Conservation (phyloP, 2,888 invertebrate species). For the Pharmacophagus antenor region DNA sequence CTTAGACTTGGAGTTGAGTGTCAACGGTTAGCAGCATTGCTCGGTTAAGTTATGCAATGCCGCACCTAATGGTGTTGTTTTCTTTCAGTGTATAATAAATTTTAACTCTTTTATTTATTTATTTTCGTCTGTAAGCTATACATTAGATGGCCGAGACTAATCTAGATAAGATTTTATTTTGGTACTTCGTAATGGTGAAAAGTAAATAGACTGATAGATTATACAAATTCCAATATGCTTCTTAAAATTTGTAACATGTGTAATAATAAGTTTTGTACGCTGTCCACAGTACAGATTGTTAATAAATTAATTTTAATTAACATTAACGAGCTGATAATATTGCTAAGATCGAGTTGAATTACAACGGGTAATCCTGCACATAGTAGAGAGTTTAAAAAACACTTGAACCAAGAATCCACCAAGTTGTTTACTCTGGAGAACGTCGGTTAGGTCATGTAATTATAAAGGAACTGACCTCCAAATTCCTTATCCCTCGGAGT, state of each 20-base stretch:
- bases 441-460: conserved; percentile 22
- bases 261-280: not conserved
- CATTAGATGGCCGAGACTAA: too few species aligned
- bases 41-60: not conserved
- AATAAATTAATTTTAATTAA: not conserved
- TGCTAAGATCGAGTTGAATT: not conserved
- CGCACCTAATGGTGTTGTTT: not conserved
- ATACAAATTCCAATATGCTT: not conserved
- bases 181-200: not conserved
- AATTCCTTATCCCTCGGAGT: conserved; percentile 21
- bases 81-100: not conserved
- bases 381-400: conserved; percentile 14
- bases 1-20: not conserved
- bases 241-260: not conserved
- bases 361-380: not conserved
- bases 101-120: not conserved
- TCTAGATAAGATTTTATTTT: too few species aligned
- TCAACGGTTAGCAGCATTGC: too few species aligned
- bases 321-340: not conserved
- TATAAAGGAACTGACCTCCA: conserved; percentile 24
- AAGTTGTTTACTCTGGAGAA: conserved; percentile 4
- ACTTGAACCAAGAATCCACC: conserved; percentile 19
- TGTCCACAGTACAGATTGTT: not conserved
- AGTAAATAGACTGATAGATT: not conserved
- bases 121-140: too few species aligned